Conservation (phyloP, 1,140 invertebrate species). For the Caenorhabditis tropicalis region DNA sequence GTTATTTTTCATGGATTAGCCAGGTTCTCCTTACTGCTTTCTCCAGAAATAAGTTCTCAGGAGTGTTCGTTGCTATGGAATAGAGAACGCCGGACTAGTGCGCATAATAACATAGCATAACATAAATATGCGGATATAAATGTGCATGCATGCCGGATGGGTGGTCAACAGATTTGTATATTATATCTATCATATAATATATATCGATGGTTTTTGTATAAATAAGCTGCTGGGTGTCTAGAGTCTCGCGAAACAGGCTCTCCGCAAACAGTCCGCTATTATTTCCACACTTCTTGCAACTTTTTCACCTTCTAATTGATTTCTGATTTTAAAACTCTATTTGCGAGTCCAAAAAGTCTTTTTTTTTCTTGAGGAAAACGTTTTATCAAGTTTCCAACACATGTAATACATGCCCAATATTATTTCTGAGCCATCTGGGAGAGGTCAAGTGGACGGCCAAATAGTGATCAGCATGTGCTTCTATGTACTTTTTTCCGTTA, state of each 20-base stretch:
- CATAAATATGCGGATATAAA: background rate
- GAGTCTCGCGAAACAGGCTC: constrained; percentile 9
- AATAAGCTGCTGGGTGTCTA: background rate
- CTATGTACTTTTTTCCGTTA: background rate
- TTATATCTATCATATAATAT: constrained; percentile 31
- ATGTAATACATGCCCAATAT: background rate
- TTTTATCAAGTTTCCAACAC: background rate
- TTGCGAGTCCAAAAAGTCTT: too few relatives aligned
- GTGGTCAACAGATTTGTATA: constrained; percentile 28
- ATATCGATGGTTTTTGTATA: background rate
- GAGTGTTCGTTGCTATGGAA: background rate
- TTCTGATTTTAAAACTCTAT: background rate
- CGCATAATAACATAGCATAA: background rate
- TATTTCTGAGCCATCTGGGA: background rate
- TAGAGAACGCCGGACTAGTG: background rate
- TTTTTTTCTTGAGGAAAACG: background rate
- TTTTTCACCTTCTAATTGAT: background rate
- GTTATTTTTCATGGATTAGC: too few relatives aligned
- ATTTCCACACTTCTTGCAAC: constrained; percentile 23
- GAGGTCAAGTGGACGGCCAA: background rate
- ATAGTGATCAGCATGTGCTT: background rate
- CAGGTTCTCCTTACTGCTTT: too few relatives aligned
- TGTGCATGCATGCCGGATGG: constrained; percentile 24
- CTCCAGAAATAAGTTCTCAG: background rate
- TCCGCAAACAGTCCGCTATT: background rate